Evolutionary conservation across 2,888 invertebrate genomes (phyloP).

Genomic region (Heliothis peltigera): DNA sequence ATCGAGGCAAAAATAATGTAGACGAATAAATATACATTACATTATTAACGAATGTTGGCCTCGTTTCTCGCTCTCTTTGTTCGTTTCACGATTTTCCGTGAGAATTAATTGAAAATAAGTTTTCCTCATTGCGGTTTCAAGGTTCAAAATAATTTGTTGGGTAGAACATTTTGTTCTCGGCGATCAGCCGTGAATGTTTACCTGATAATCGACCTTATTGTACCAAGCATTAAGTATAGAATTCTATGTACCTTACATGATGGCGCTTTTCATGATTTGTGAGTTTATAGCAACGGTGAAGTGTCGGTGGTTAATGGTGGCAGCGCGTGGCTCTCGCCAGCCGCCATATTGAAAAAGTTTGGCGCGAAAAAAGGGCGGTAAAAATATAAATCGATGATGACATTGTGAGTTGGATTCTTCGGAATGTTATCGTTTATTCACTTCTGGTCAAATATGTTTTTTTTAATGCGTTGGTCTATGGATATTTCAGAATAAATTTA

Average conservation of each 20-base stretch:
- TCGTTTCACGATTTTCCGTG: constrained; percentile 84
- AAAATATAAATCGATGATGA: constrained; percentile 70
- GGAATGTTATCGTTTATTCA: constrained; percentile 48
- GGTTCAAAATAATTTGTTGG: constrained; percentile 86
- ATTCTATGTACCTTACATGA: constrained; percentile 69
- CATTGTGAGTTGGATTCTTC: constrained; percentile 57
- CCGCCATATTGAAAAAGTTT: constrained; percentile 90
- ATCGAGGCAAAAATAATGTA: constrained; percentile 84
- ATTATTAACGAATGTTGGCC: constrained; percentile 90
- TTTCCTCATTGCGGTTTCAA: constrained; percentile 80
- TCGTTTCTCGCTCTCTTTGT: constrained; percentile 89
- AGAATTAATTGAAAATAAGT: constrained; percentile 84
- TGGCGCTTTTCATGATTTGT: constrained; percentile 89
- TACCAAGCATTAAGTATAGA: constrained; percentile 66
- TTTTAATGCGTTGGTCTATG: not conserved
- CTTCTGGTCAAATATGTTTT: constrained; percentile 10
- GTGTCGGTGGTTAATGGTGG: constrained; percentile 90
- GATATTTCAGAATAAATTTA: not conserved
- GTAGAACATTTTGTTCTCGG: constrained; percentile 78
- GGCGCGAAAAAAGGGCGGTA: constrained; percentile 84
- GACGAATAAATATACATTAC: constrained; percentile 89
- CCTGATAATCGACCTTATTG: constrained; percentile 73
- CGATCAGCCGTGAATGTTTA: constrained; percentile 69
- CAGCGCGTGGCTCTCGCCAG: constrained; percentile 86
- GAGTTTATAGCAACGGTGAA: constrained; percentile 90